phyloP scores from a whole-genome alignment of 2,888 invertebrate species.

The Julus scanicus region DNA sequence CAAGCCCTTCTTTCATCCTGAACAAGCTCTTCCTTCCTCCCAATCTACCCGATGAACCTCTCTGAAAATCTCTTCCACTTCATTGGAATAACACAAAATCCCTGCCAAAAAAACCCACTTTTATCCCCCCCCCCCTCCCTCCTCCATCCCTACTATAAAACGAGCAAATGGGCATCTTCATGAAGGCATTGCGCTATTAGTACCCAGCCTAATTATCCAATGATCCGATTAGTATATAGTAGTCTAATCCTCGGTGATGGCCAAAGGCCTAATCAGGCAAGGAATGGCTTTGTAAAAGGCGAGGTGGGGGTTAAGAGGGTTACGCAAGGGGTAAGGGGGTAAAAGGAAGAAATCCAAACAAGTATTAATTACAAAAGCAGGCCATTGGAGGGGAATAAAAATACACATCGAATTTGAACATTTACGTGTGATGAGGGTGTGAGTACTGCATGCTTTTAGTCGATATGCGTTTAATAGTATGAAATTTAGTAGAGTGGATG shows the following conservation, averaged over 20 bases:
- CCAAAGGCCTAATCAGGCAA: slow-evolving; percentile 47
- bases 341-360: slow-evolving; percentile 43
- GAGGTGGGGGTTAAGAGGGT: slow-evolving; percentile 37
- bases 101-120: slow-evolving; percentile 38
- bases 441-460: not conserved
- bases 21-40: slow-evolving; percentile 45
- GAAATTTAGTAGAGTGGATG: too few relatives aligned
- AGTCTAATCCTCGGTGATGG: slow-evolving; percentile 36
- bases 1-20: slow-evolving; percentile 45
- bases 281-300: slow-evolving; percentile 45
- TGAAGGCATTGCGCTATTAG: slow-evolving; percentile 44
- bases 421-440: not conserved
- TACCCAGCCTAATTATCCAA: slow-evolving; percentile 51
- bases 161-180: slow-evolving; percentile 48
- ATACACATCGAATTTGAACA: slow-evolving; percentile 3
- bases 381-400: slow-evolving; percentile 43
- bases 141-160: slow-evolving; percentile 19
- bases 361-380: slow-evolving; percentile 40
- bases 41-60: slow-evolving; percentile 48
- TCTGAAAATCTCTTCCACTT: slow-evolving; percentile 49
- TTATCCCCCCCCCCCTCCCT: too few relatives aligned
- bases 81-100: slow-evolving; percentile 49
- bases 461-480: not conserved
- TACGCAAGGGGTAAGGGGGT: not conserved
- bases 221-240: slow-evolving; percentile 51